phyloP scores from a whole-genome alignment of 2,888 invertebrate species.

The Agrochola circellaris region DNA sequence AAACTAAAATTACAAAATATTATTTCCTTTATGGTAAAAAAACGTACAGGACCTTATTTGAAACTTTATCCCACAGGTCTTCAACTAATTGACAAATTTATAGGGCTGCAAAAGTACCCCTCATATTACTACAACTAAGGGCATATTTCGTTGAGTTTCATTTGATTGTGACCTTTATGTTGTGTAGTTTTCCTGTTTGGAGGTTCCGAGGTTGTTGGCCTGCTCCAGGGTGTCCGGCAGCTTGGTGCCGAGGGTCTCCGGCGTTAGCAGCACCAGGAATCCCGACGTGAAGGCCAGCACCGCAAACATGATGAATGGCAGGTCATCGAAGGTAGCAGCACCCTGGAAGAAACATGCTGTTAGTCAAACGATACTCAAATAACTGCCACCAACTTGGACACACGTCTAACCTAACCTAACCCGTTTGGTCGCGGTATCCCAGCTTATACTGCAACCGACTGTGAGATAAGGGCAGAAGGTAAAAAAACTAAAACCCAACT shows the following conservation, averaged over 20 bases:
- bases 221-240: constrained; percentile 78
- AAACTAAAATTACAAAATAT: neutral
- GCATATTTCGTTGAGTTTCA: neutral
- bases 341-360: constrained; percentile 68
- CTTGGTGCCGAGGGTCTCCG: constrained; percentile 90
- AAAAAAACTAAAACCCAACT: too few species aligned
- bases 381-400: too few species aligned
- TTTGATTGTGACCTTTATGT: neutral
- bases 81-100: neutral
- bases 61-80: neutral
- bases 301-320: constrained; percentile 71
- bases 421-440: too few species aligned
- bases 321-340: constrained; percentile 63
- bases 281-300: constrained; percentile 89
- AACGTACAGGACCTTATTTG: neutral
- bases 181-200: constrained; percentile 28
- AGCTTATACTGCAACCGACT: too few species aligned
- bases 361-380: too few species aligned
- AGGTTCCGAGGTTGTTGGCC: constrained; percentile 54
- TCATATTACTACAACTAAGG: neutral
- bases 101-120: too few species aligned
- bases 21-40: neutral
- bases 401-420: too few species aligned
- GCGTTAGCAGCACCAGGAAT: constrained; percentile 87
- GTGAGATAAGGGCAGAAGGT: too few species aligned